Conservation (phyloP, 2,113 vertebrate genomes). For the Cairina moschata region DNA sequence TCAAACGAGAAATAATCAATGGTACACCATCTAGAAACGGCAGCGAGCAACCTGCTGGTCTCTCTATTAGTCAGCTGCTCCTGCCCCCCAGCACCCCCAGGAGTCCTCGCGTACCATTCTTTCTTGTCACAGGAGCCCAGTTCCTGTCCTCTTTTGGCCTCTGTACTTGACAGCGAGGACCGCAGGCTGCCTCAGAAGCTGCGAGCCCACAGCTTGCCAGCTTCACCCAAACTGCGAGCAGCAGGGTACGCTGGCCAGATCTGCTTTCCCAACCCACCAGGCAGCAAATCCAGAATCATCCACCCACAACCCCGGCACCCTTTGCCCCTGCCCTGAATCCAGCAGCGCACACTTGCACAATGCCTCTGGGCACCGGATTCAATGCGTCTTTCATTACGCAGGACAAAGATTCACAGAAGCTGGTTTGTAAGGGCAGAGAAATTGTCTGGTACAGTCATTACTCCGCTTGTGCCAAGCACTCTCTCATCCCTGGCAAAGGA, state of each 20-base stretch:
- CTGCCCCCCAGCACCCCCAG: not conserved
- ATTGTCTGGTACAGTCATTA: conserved; percentile 40
- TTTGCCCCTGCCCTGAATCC: not conserved
- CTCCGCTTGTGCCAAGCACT: conserved; percentile 45
- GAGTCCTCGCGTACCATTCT: not conserved
- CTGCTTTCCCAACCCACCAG: not conserved
- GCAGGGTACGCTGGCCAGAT: not conserved
- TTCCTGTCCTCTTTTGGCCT: not conserved
- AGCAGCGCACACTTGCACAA: not conserved
- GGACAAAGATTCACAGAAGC: conserved; percentile 60
- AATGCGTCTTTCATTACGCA: conserved; percentile 48
- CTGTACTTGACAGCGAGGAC: not conserved
- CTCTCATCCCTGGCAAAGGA: conserved; percentile 31
- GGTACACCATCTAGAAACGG: not conserved
- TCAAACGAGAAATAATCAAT: not conserved
- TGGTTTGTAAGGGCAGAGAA: conserved; percentile 57
- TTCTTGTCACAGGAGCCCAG: not conserved
- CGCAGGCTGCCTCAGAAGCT: not conserved
- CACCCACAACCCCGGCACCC: not conserved
- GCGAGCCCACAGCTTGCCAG: not conserved
- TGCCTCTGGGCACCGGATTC: conserved; percentile 14
- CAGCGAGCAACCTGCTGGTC: not conserved
- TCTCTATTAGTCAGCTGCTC: not conserved
- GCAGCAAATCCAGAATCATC: not conserved
- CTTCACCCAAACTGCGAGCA: not conserved